Evolutionary conservation across 37 sponge, comb jelly and placozoan genomes (phyloP).

Genomic region (Spongilla lacustris): DNA sequence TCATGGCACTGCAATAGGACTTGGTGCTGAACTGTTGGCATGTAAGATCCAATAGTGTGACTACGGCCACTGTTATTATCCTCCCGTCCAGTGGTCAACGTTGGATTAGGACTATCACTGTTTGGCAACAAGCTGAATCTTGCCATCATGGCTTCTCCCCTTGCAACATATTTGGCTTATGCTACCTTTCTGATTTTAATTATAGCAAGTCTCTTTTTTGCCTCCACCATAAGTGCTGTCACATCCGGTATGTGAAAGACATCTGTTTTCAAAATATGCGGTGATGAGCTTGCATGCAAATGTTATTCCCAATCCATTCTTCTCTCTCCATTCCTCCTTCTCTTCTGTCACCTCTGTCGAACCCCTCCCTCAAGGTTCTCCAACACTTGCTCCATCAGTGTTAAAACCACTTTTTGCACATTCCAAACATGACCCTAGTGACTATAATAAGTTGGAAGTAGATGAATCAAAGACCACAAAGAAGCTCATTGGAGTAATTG

Average conservation of each 20-base stretch:
- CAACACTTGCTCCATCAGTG: too few species aligned
- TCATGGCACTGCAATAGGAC: conserved; percentile 30
- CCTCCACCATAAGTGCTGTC: background rate
- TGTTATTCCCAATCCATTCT: too few species aligned
- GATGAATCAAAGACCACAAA: too few species aligned
- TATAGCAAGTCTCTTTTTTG: background rate
- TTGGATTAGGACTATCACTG: background rate
- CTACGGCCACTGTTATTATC: background rate
- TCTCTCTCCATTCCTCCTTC: too few species aligned
- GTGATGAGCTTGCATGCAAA: too few species aligned
- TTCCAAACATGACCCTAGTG: too few species aligned
- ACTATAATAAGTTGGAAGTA: too few species aligned
- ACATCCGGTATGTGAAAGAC: background rate
- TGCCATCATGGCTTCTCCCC: background rate
- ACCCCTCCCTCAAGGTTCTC: too few species aligned
- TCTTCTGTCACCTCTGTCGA: too few species aligned
- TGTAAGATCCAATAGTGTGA: background rate
- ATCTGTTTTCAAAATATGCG: too few species aligned
- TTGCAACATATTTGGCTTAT: background rate
- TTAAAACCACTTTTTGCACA: too few species aligned
- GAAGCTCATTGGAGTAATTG: too few species aligned
- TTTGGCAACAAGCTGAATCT: background rate
- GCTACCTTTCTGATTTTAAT: background rate
- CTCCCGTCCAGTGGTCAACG: conserved; percentile 3
- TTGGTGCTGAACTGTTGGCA: background rate